Percentiles rank a stretch among this genome's conserved stretches.
Evolutionary conservation across 2,888 invertebrate genomes (phyloP).

Genomic region (Liposcelis brunnea): DNA sequence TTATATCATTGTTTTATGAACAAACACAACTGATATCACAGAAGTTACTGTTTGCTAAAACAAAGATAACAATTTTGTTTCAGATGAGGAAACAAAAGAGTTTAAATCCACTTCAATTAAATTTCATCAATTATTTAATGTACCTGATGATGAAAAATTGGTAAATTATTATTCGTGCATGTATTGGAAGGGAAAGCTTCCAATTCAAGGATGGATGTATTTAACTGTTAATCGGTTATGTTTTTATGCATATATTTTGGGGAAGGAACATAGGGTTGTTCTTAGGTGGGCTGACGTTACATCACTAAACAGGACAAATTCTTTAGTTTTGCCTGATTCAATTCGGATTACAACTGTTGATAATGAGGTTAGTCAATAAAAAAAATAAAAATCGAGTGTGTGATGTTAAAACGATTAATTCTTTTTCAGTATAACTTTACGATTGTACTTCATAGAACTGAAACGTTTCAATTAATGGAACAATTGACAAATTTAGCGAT

Average conservation of each 20-base stretch:
- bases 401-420: conserved; percentile 7
- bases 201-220: conserved; percentile 93
- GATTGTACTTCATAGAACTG: conserved; percentile 72
- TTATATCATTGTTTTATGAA: too few species aligned
- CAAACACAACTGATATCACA: too few species aligned
- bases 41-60: not conserved
- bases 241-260: conserved; percentile 89
- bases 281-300: conserved; percentile 84
- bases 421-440: conserved; percentile 66
- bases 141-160: conserved; percentile 86
- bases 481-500: conserved; percentile 94
- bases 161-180: conserved; percentile 90
- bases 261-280: conserved; percentile 72
- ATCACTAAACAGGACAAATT: conserved; percentile 58
- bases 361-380: conserved; percentile 32
- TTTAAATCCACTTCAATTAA: conserved; percentile 62
- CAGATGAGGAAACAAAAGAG: conserved; percentile 69
- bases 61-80: conserved; percentile 27
- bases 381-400: too few species aligned
- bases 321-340: conserved; percentile 65
- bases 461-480: conserved; percentile 83
- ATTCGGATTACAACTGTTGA: conserved; percentile 74
- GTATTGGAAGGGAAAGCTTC: conserved; percentile 88
- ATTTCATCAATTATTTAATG: conserved; percentile 74
- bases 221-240: conserved; percentile 92